Evolutionary conservation across 2,797 vertebrate species (phyloP).

Genomic region (Eutrigla gurnardus): DNA sequence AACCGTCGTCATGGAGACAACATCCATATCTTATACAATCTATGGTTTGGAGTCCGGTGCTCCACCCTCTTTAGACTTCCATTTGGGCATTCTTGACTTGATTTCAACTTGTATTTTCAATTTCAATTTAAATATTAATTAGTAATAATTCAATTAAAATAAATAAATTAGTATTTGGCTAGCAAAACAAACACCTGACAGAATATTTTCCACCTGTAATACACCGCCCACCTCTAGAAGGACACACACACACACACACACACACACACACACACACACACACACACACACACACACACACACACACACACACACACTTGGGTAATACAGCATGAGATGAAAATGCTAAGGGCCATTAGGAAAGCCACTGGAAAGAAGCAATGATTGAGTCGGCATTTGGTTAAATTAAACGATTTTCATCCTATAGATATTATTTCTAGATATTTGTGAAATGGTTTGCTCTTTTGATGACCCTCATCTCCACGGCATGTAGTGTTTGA

Average conservation of each 20-base stretch:
- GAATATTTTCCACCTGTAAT: background rate
- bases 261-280: background rate
- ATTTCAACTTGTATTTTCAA: background rate
- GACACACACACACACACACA: background rate
- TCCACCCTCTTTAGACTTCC: background rate
- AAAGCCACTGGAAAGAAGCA: background rate
- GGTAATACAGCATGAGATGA: background rate
- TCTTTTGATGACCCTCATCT: constrained; percentile 20
- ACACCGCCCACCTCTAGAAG: background rate
- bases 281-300: background rate
- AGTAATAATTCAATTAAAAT: too few relatives aligned
- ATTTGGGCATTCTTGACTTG: background rate
- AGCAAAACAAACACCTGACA: background rate
- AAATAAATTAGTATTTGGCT: background rate
- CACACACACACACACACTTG: background rate
- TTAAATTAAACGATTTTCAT: background rate
- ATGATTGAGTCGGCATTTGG: background rate
- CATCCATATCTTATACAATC: too few relatives aligned
- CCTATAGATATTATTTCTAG: background rate
- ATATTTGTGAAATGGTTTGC: constrained; percentile 4
- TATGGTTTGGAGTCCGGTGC: background rate
- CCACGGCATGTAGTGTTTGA: constrained; percentile 15
- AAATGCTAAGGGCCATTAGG: constrained; percentile 1
- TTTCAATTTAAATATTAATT: background rate
- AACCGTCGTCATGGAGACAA: too few relatives aligned